Evolutionary conservation across 1,140 invertebrate genomes (phyloP).

Genomic region (Lamellibrachia luymesi): DNA sequence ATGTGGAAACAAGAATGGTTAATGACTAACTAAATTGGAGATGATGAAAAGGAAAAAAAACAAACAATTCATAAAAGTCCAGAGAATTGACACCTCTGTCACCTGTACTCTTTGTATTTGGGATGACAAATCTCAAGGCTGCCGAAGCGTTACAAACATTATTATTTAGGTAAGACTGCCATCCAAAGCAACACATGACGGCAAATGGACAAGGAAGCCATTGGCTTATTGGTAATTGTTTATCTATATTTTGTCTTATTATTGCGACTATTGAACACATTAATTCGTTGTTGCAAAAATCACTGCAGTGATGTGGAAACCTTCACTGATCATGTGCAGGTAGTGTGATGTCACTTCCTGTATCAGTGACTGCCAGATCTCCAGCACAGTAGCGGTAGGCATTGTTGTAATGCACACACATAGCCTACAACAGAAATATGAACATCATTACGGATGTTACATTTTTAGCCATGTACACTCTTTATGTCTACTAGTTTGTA

Average conservation of each 20-base stretch:
- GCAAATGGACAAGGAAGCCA: not conserved
- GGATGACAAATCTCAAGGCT: not conserved
- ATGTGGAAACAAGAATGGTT: not conserved
- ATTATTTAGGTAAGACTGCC: not conserved
- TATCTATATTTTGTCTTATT: too few species aligned
- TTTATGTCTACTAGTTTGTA: not conserved
- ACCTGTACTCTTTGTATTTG: not conserved
- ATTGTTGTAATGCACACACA: not conserved
- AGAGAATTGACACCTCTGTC: not conserved
- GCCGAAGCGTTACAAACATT: not conserved
- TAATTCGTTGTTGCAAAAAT: too few species aligned
- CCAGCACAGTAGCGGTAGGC: not conserved
- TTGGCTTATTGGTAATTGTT: not conserved
- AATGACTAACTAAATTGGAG: not conserved
- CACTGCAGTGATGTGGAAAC: not conserved
- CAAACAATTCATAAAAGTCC: not conserved
- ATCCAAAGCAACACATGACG: not conserved
- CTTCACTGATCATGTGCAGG: not conserved
- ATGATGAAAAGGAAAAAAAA: not conserved
- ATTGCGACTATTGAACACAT: too few species aligned
- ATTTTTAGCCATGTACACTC: not conserved
- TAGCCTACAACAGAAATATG: not conserved
- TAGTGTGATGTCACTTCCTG: not conserved
- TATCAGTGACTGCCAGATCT: not conserved
- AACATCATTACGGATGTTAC: not conserved